Evolutionary conservation across 2,888 invertebrate genomes (phyloP), one percentile per base, ranked within the genome.

Genomic region (Xestia rhomboidea): DNA sequence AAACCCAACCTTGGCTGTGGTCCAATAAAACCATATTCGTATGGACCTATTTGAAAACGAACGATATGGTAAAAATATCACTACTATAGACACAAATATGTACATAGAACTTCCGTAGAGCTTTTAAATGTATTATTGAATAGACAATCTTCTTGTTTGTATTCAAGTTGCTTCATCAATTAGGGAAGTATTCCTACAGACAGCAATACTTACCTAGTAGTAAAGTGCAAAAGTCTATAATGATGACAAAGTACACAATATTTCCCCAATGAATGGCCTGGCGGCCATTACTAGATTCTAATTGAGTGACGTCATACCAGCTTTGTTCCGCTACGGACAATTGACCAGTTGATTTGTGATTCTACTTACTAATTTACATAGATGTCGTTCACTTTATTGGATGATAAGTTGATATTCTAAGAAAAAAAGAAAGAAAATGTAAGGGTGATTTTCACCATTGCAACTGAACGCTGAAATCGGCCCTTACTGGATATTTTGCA

Each of bases 321-420:
- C 77, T 85, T 77, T 83, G 84, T 84, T 76, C 51, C 38, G 66
- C 62, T 80, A 75, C 62, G 79, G 63, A 82, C 73, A 86, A 85
- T 87, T 83, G 76, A 86, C 72, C 70, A 81, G 86, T 87, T 86
- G 85, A 81, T 86, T 76, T 76, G 77, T 64, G 41, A 73, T 87
- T 64, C 64, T 68, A 70, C 57, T 81, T 81, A 82, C 30, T 83
- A 72, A 67, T 81, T 79, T 34, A 63, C 44, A 54, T 57, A 71
- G 38, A 83, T 80, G 68, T 46, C 21, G 62, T 62, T 46, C 71
- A 67, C 63, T 78, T 63, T 75, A 78, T 81, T 83, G 13, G 63
- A 67, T 78, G 13, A 15, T 2, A 75, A n/a, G 54, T 62, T 77
- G 11, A 18, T 3, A 68, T 24, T 21, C 24, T 8, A 54, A 54